phyloP scores from a whole-genome alignment of 2,797 vertebrate genomes.

The Carapus acus region DNA sequence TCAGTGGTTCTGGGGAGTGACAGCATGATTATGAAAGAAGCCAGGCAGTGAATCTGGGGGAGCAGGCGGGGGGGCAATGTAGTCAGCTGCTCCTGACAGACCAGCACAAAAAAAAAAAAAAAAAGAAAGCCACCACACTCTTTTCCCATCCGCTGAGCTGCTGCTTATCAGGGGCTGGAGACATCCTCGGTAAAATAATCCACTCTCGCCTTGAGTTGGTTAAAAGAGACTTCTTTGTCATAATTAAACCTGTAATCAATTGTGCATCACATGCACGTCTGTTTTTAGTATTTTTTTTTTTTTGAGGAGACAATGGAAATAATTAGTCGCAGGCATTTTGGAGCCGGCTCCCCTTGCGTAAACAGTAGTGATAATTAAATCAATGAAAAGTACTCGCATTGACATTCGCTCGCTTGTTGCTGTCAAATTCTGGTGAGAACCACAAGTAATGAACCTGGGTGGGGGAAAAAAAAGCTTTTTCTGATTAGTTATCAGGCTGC shows the following conservation, averaged over 20 bases:
- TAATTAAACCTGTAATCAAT: no score
- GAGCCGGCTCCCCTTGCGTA: slow-evolving; percentile 21
- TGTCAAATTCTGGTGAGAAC: slow-evolving; percentile 11
- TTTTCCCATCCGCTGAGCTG: slow-evolving; percentile 36
- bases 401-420: slow-evolving; percentile 42
- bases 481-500: slow-evolving; percentile 5
- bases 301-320: slow-evolving; percentile 7
- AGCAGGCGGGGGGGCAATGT: slow-evolving; percentile 71
- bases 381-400: slow-evolving; percentile 47
- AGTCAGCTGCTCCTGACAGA: slow-evolving; percentile 73
- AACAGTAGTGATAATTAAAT: slow-evolving; percentile 50
- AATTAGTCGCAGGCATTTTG: slow-evolving; percentile 13
- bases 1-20: slow-evolving; percentile 50
- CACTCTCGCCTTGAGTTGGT: slow-evolving; percentile 4
- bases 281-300: slow-evolving; percentile 6
- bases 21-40: slow-evolving; percentile 56
- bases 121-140: slow-evolving; percentile 42
- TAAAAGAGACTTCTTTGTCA: slow-evolving; percentile 7
- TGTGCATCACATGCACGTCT: no score
- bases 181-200: slow-evolving; percentile 37
- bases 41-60: slow-evolving; percentile 52
- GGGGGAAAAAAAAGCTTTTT: slow-evolving; percentile 9
- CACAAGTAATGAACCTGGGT: slow-evolving; percentile 5
- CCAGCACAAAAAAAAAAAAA: slow-evolving; percentile 69
- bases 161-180: slow-evolving; percentile 32